Base-by-base conservation (phyloP, 2,113 vertebrate genomes). In the Lucifuga dentata region DNA sequence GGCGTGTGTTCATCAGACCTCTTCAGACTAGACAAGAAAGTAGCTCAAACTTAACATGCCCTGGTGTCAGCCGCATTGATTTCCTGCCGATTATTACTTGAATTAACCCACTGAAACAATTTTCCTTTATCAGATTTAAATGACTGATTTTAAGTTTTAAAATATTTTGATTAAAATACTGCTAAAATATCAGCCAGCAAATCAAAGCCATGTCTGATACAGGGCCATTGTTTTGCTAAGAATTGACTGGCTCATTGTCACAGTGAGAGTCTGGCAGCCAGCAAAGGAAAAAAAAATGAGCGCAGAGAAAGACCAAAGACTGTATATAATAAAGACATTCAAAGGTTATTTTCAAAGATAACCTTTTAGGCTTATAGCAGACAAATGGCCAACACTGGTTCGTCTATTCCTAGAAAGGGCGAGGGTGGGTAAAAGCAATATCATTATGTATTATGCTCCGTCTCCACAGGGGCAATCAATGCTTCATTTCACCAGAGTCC, bases 361-460 rank as follows among this genome's bases (percentile, higher is more conserved):
- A 76, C 73, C 38, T 20, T 23, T 38, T 13, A 62, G 10, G 23
- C 48, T 39, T 44, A 61, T 60, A 49, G 45, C 9, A 11, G 56
- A 21, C 50, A 68, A 66, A 73, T 41, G 44, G 50, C 51, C 0
- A 50, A n/a, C 48, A 39, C 50, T 26, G 23, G 57, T 55, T 70
- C 68, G 40, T 68, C 58, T 76, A 74, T 46, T 38, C 62, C 73
- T 33, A 68, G 50, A 61, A 61, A 66, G 48, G 57, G n/a, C 4
- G 49, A 10, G 46, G 36, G 38, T 21, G 41, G 36, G 44, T 44
- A 59, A n/a, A 39, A 65, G 86, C 74, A 84, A 74, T 87, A 90
- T 86, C 81, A 87, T 86, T 88, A 86, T 86, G 67, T 81, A 78
- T 87, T 84, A 84, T 58, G 45, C 78, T 86, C 66, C 17, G 41